These are phyloP conservation scores for Trichonephila clavata DNA, from an alignment of 1,140 invertebrate species.

Conservation along the genomic window DNA sequence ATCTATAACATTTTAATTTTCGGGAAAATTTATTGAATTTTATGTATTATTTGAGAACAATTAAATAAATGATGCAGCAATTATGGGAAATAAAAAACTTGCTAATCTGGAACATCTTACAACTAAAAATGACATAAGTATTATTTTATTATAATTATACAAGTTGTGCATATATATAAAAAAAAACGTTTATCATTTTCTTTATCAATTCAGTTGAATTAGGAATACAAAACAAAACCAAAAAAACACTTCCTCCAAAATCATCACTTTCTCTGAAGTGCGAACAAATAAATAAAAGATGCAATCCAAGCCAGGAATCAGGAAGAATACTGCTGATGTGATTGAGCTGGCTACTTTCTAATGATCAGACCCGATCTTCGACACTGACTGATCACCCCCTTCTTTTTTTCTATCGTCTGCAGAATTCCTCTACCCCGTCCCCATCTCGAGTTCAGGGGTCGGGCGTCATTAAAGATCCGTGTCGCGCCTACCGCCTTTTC, in stretches of 20 bases:
- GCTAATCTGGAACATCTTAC: too few species aligned
- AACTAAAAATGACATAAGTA: background rate
- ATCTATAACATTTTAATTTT: too few species aligned
- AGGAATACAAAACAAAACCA: background rate
- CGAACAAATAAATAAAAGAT: conserved; percentile 59
- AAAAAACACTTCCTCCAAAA: background rate
- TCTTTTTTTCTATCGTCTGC: conserved; percentile 41
- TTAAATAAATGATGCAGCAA: too few species aligned
- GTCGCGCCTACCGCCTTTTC: conserved; percentile 74
- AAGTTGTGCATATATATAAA: background rate
- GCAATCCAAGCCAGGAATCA: background rate
- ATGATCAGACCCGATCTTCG: conserved; percentile 71
- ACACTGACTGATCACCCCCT: conserved; percentile 65
- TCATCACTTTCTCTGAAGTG: background rate
- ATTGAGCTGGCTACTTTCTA: conserved; percentile 48
- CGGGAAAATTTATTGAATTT: too few species aligned
- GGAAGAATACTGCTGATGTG: background rate
- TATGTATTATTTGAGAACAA: too few species aligned
- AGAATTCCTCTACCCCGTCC: background rate
- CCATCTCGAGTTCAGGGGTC: conserved; percentile 42
- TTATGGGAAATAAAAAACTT: too few species aligned
- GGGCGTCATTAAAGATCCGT: conserved; percentile 61
- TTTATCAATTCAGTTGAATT: background rate
- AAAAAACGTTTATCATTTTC: background rate
- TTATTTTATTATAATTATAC: background rate